Base-by-base conservation (phyloP, 2,888 invertebrate genomes). In the Polydrusus cervinus region DNA sequence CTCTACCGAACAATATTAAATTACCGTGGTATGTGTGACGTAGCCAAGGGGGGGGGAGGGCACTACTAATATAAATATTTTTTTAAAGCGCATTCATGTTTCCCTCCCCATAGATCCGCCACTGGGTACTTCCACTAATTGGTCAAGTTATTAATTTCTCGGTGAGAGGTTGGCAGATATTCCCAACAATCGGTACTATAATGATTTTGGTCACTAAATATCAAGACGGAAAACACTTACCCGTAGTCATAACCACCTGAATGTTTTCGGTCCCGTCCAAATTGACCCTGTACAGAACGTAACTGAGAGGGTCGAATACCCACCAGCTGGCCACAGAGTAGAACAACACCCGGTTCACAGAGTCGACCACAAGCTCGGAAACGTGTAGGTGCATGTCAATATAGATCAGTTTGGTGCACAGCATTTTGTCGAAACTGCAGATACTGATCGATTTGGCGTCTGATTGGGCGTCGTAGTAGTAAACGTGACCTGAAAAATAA, bases 351-450 rank as follows among this genome's bases (percentile, higher is more conserved):
- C 87, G 87, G 61, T 90, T 89, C 0, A 88, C 86, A 0, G 93
- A 91, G 83, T 95, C 94, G 0, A 94, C 88, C 1, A 89, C 87
- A 0, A 95, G 81, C 0, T 93, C 88, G 45, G 90, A 89, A 2
- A 94, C 89, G 82, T 89, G 87, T 40, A 83, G 83, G 34, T 89
- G 87, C 0, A 86, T 80, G 11, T 90, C 89, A 0, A 91, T 84
- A 49, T 86, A 87, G 53, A 91, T 86, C 11, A 95, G 81, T 64
- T 80, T 81, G 0, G 83, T 82, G 69, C 86, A 86, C 18, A 78
- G 71, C 70, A 82, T 80, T 14, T 79, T 81, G 0, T 82, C 79
- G 71, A 87, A 86, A 78, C 84, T 85, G 76, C 87, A 87, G 8
- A 87, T 81, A 30, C 80, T 82, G 47, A 87, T 85, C 0, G 87